Evolutionary conservation across 2,113 vertebrate genomes (phyloP).

Genomic region (Arenaria interpres): DNA sequence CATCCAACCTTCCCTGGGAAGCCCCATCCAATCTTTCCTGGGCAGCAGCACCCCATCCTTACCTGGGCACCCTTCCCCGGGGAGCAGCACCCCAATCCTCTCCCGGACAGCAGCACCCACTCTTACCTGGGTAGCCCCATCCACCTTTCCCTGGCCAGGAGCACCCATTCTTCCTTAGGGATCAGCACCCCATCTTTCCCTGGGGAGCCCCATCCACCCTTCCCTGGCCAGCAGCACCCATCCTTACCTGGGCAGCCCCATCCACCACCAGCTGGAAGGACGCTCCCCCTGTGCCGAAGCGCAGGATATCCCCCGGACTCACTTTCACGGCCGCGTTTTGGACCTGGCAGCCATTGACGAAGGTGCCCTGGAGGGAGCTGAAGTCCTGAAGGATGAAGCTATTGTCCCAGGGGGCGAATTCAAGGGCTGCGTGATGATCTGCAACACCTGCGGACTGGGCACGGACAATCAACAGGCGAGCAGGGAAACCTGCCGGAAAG

Average conservation of each 20-base stretch:
- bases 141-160: not conserved
- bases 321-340: constrained; percentile 81
- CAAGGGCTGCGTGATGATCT: constrained; percentile 77
- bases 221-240: not conserved
- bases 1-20: not conserved
- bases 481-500: not conserved
- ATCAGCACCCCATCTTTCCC: not conserved
- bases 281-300: constrained; percentile 70
- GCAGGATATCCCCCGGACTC: constrained; percentile 72
- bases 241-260: constrained; percentile 29
- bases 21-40: not conserved
- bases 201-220: not conserved
- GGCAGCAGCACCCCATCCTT: not conserved
- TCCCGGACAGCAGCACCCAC: too few species aligned
- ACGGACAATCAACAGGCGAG: not conserved
- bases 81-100: too few species aligned
- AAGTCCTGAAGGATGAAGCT: constrained; percentile 79
- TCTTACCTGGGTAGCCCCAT: not conserved
- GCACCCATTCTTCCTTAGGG: not conserved
- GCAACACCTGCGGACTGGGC: constrained; percentile 72
- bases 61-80: not conserved
- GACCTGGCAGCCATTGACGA: constrained; percentile 81
- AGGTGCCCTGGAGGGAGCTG: constrained; percentile 76
- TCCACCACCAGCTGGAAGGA: constrained; percentile 75
- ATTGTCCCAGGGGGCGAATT: constrained; percentile 54